Percentiles rank a stretch among this genome's conserved stretches.
phyloP scores from a whole-genome alignment of 2,797 vertebrate species.

The Tapirus indicus region DNA sequence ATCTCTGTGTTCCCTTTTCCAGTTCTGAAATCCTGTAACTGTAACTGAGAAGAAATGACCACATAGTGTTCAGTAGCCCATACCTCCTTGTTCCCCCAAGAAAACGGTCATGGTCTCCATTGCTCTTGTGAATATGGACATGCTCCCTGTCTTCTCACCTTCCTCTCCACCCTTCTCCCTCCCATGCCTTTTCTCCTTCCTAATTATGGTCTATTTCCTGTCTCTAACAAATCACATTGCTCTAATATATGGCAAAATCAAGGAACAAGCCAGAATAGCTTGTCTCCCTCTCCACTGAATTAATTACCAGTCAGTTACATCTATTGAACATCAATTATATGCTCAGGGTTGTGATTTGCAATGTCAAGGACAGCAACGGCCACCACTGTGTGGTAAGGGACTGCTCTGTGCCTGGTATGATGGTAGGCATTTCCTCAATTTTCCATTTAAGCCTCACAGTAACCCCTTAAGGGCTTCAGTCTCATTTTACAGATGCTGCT shows the following conservation, averaged over 20 bases:
- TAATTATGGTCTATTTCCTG: constrained; percentile 28
- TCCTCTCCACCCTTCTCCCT: background rate
- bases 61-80: background rate
- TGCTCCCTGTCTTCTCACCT: background rate
- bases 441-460: background rate
- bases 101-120: background rate
- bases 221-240: background rate
- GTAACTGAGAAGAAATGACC: constrained; percentile 10
- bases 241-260: constrained; percentile 35
- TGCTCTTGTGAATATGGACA: background rate
- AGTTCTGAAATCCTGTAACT: background rate
- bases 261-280: background rate
- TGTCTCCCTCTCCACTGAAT: background rate
- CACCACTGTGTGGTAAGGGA: background rate
- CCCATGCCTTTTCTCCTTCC: background rate
- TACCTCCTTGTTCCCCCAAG: background rate
- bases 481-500: background rate
- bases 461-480: background rate
- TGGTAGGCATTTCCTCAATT: background rate
- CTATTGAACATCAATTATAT: background rate
- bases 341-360: background rate
- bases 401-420: background rate
- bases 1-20: background rate
- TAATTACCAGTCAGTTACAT: background rate
- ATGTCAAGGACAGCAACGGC: background rate